Evolutionary conservation across 2,888 invertebrate genomes (phyloP), one percentile per base, ranked within the genome.

Genomic region (Parthenolecanium corni): DNA sequence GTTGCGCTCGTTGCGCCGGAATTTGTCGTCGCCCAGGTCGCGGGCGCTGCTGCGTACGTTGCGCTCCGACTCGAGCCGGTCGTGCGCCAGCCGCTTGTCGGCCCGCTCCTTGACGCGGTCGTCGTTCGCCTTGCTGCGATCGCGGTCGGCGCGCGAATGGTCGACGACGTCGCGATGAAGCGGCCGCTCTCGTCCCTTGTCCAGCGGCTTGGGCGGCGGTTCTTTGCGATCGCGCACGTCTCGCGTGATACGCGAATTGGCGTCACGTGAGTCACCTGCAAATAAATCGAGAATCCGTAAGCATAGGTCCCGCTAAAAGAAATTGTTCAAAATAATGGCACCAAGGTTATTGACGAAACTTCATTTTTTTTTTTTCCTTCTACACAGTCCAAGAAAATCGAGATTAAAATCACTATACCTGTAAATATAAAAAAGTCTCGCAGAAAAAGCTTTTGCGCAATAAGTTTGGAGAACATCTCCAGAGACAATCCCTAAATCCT

Each of bases 171-270:
- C 58, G 23, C 58, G 58, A 23, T 46, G 58, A 12, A 47, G 23
- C 36, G 47, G 47, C 4, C 58, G 49, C 14, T 58, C 58, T 20
- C 49, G 31, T 9, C 47, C 31, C 31, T 46, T 46, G 18, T 58
- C 58, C 21, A 31, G 36, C 16, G 38, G 6, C 23, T 58, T 58
- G 21, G 38, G 31, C 12, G 21, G 36, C 20, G 57, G 46, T 2
- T 58, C 58, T 58, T 58, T 58, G n/a, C 58, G 58, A 36, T 58
- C 58, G 25, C 58, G 58, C 18, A 47, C 58, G 20, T 31, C 47
- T 11, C 58, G 58, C 9, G 47, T 21, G 11, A 49, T 58, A 5
- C 58, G 58, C 21, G 38, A 9, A 16, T 49, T 58, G 9, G 25
- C 46, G 21, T 58, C 58, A 6, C 58, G 47, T 14, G 21, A 21